Conservation (phyloP, 1,140 invertebrate genomes). For the Neoseiulus cucumeris region DNA sequence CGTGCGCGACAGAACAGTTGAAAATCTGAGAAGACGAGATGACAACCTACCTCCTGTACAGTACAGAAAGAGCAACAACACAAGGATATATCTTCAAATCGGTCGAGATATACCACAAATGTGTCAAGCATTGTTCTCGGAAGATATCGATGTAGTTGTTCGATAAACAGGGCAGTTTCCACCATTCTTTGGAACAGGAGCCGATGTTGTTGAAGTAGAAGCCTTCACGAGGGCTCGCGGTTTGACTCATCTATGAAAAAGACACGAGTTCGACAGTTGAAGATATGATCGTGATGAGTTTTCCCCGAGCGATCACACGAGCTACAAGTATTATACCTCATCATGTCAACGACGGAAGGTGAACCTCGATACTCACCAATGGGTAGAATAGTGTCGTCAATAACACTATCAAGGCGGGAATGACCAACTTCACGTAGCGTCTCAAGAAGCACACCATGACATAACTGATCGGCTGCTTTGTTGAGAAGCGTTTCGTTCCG, state of each 20-base stretch:
- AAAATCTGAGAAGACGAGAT: too few relatives aligned
- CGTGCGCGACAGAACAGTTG: too few relatives aligned
- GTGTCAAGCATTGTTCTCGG: not conserved
- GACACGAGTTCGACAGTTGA: not conserved
- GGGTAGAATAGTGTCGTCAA: not conserved
- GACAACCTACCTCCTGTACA: not conserved
- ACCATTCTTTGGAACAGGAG: not conserved
- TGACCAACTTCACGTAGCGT: not conserved
- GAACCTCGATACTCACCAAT: not conserved
- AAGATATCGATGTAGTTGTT: conserved; percentile 6
- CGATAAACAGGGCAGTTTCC: not conserved
- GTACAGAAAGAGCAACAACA: not conserved
- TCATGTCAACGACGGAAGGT: too few relatives aligned
- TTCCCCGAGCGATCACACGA: too few relatives aligned
- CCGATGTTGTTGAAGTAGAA: conserved; percentile 5
- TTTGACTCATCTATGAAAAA: not conserved
- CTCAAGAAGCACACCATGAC: not conserved
- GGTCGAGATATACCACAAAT: conserved; percentile 5
- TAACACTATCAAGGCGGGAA: not conserved
- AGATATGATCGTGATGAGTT: not conserved
- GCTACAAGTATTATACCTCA: too few relatives aligned
- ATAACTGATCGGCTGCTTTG: not conserved
- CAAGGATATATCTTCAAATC: not conserved
- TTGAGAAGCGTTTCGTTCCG: not conserved
- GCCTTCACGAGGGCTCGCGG: conserved; percentile 8